Evolutionary conservation across 1,140 invertebrate genomes (phyloP).

Genomic region (Zaprionus camerounensis): DNA sequence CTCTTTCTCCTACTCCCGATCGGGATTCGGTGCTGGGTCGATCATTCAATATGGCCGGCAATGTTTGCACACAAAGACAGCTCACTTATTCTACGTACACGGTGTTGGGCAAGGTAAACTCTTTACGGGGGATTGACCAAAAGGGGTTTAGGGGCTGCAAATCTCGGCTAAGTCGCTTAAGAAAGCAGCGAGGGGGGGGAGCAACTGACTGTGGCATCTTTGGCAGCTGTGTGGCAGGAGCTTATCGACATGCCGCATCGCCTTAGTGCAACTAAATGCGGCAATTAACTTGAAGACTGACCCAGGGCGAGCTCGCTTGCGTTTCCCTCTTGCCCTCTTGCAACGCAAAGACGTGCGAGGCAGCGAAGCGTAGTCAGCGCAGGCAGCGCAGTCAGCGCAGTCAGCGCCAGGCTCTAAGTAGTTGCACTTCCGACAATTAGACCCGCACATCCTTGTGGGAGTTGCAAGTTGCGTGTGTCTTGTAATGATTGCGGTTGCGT

Average conservation of each 20-base stretch:
- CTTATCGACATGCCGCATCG: conserved; percentile 49
- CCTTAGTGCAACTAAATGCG: conserved; percentile 54
- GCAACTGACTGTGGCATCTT: background rate
- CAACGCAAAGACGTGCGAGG: background rate
- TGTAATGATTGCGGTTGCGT: conserved; percentile 75
- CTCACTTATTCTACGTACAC: conserved; percentile 63
- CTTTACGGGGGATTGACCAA: conserved; percentile 22
- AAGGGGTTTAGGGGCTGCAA: conserved; percentile 38
- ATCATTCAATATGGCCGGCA: conserved; percentile 17
- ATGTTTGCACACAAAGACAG: conserved; percentile 73
- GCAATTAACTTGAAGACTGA: conserved; percentile 68
- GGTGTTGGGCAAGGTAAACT: background rate
- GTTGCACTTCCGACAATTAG: conserved; percentile 77
- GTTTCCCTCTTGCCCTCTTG: too few species aligned
- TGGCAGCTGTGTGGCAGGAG: conserved; percentile 4
- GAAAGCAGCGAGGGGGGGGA: background rate
- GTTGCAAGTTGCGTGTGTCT: conserved; percentile 30
- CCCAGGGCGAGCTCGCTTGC: conserved; percentile 4
- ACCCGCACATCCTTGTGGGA: conserved; percentile 39
- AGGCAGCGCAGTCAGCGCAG: conserved; percentile 31
- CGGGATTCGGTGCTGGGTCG: background rate
- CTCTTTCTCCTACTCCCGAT: background rate
- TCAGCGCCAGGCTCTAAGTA: conserved; percentile 58
- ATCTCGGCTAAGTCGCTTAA: conserved; percentile 46
- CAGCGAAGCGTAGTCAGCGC: conserved; percentile 55